phyloP scores from a whole-genome alignment of 1,140 invertebrate genomes.

The Octopus sinensis region DNA sequence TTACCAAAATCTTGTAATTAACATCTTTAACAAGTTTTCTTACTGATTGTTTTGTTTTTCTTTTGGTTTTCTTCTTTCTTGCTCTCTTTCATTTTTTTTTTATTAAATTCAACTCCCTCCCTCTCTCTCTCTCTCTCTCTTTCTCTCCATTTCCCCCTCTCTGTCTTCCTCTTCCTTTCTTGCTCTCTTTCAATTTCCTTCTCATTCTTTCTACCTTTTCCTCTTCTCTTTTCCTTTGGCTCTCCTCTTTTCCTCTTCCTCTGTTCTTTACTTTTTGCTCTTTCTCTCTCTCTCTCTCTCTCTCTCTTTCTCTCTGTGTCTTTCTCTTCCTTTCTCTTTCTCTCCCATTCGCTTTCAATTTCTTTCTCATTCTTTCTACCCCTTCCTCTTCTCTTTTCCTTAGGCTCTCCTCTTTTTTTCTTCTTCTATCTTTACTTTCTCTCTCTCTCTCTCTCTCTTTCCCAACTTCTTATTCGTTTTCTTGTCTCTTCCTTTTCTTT shows the following conservation, averaged over 20 bases:
- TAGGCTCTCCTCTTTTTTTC: too few species aligned
- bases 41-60: conserved; percentile 11
- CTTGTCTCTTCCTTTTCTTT: neutral
- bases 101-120: neutral
- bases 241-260: too few species aligned
- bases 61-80: conserved; percentile 16
- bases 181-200: too few species aligned
- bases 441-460: too few species aligned
- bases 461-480: neutral
- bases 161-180: neutral
- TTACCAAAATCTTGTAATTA: too few species aligned
- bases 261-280: neutral
- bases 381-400: too few species aligned
- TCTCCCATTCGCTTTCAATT: too few species aligned
- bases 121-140: conserved; percentile 10
- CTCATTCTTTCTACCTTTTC: too few species aligned
- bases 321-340: neutral
- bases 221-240: too few species aligned
- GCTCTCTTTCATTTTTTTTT: conserved; percentile 9
- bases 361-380: too few species aligned
- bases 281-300: conserved; percentile 11
- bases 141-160: neutral
- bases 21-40: neutral
- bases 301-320: neutral
- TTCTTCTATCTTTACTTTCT: too few species aligned